Evolutionary conservation across 2,113 vertebrate genomes (phyloP).

Genomic region (Henicopernis longicauda): DNA sequence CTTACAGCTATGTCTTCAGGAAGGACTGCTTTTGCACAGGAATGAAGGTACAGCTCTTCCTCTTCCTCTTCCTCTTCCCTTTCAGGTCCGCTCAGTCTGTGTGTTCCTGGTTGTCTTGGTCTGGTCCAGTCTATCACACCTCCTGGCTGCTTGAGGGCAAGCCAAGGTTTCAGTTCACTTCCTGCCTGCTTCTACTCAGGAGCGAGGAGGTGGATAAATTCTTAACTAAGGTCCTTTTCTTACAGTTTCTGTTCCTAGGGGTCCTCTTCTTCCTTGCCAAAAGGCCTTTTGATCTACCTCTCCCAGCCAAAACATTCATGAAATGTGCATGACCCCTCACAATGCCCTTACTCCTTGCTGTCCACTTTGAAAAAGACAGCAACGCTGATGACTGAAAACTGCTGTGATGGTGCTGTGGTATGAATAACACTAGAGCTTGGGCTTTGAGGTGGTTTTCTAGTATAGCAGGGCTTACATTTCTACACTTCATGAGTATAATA

Average conservation of each 20-base stretch:
- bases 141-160: neutral
- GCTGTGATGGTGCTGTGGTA: neutral
- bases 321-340: neutral
- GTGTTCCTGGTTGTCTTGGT: neutral
- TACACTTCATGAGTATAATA: neutral
- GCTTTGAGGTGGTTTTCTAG: neutral
- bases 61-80: neutral
- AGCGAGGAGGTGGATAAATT: fast-evolving
- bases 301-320: neutral
- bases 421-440: neutral
- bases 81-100: neutral
- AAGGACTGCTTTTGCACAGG: neutral
- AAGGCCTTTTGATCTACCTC: neutral
- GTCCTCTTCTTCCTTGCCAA: neutral
- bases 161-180: neutral
- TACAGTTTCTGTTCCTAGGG: neutral
- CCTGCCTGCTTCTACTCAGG: neutral
- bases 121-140: neutral
- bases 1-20: neutral
- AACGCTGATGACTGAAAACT: neutral
- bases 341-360: neutral
- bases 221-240: neutral
- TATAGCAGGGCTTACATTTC: neutral
- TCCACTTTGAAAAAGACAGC: neutral
- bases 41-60: neutral